These are phyloP conservation scores for Onychostruthus taczanowskii DNA, from an alignment of 2,113 vertebrate species.

Conservation along the genomic window DNA sequence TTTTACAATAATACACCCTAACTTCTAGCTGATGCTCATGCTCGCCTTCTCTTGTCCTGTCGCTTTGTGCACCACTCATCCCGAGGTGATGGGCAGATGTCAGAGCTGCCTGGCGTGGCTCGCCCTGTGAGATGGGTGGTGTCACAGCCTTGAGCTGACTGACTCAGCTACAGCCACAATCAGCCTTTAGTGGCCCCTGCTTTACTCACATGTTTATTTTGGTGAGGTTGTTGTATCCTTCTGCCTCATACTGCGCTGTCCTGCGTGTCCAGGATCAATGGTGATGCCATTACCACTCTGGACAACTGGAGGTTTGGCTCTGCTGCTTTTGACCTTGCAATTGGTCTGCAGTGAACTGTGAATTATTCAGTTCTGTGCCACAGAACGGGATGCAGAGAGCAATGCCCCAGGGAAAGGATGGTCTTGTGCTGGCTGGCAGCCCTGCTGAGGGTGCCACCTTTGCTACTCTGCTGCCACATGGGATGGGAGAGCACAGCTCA, in stretches of 20 bases:
- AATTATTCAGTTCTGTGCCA: neutral
- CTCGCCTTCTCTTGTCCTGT: neutral
- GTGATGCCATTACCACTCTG: neutral
- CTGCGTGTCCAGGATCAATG: neutral
- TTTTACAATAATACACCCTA: neutral
- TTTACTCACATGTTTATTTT: neutral
- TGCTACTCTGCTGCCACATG: accelerated
- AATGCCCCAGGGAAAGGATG: neutral
- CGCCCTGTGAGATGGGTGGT: accelerated
- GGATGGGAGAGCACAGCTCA: accelerated
- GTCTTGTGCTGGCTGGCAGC: neutral
- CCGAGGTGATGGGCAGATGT: accelerated
- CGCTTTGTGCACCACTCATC: accelerated
- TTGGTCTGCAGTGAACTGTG: neutral
- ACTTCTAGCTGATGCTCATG: neutral
- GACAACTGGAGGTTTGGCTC: neutral
- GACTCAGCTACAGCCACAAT: neutral
- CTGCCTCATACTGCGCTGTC: neutral
- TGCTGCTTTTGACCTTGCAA: neutral
- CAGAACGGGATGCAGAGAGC: neutral
- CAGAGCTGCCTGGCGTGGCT: neutral
- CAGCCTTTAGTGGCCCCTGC: neutral
- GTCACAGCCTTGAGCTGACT: neutral
- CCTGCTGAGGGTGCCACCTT: neutral
- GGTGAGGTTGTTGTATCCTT: neutral